Conservation (phyloP, 2,113 vertebrate genomes). For the Odontophorus gujanensis region DNA sequence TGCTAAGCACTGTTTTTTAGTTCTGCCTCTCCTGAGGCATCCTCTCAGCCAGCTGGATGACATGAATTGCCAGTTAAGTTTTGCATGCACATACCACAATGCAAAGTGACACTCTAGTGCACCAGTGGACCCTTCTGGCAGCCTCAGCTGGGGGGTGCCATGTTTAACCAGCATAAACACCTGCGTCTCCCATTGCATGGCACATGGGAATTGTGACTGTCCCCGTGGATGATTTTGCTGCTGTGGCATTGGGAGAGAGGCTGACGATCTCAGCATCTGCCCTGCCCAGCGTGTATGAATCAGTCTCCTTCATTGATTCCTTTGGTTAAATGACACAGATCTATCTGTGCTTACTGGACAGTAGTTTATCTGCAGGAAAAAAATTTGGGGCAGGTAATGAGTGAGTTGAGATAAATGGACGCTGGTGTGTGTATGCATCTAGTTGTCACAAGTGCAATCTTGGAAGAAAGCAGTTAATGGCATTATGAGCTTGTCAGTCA, state of each 20-base stretch:
- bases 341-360: background rate
- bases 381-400: background rate
- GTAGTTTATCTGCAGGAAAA: background rate
- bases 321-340: background rate
- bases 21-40: background rate
- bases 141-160: background rate
- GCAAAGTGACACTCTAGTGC: background rate
- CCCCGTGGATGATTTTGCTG: background rate
- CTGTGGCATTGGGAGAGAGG: background rate
- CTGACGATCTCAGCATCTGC: accelerated
- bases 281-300: background rate
- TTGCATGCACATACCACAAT: background rate
- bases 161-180: background rate
- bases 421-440: background rate
- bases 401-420: background rate
- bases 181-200: background rate
- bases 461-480: background rate
- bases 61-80: background rate
- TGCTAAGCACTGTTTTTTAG: background rate
- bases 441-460: background rate
- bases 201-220: background rate
- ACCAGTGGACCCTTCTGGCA: constrained; percentile 4
- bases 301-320: background rate
- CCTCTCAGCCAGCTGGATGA: background rate
- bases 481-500: background rate